Evolutionary conservation across 2,113 vertebrate genomes (phyloP).

Genomic region (Edolisoma coerulescens): DNA sequence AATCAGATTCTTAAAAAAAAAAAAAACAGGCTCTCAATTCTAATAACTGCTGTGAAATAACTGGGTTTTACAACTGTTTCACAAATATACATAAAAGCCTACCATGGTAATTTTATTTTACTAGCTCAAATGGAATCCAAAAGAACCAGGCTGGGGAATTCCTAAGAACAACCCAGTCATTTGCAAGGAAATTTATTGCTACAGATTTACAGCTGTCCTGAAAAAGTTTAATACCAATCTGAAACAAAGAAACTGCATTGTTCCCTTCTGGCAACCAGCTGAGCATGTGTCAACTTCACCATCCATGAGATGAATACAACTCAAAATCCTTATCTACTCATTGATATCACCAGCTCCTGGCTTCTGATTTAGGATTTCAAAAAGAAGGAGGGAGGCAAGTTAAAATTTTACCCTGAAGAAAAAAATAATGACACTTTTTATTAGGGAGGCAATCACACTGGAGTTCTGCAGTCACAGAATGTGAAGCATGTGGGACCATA

Average conservation of each 20-base stretch:
- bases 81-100: neutral
- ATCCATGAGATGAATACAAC: neutral
- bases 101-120: neutral
- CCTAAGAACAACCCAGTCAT: neutral
- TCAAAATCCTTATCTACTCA: neutral
- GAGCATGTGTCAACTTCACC: neutral
- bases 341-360: neutral
- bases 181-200: neutral
- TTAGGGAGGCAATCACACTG: neutral
- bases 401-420: neutral
- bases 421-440: neutral
- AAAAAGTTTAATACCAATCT: neutral
- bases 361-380: neutral
- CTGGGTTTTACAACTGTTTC: neutral
- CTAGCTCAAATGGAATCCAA: neutral
- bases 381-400: neutral
- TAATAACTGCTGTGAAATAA: neutral
- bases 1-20: neutral
- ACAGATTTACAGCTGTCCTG: neutral
- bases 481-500: neutral
- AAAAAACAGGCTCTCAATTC: neutral
- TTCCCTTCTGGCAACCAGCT: neutral
- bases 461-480: neutral
- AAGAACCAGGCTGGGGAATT: neutral
- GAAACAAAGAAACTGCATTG: neutral